These are phyloP conservation scores for Coluber constrictor DNA, from an alignment of 2,797 vertebrate species.

Conservation along the genomic window DNA sequence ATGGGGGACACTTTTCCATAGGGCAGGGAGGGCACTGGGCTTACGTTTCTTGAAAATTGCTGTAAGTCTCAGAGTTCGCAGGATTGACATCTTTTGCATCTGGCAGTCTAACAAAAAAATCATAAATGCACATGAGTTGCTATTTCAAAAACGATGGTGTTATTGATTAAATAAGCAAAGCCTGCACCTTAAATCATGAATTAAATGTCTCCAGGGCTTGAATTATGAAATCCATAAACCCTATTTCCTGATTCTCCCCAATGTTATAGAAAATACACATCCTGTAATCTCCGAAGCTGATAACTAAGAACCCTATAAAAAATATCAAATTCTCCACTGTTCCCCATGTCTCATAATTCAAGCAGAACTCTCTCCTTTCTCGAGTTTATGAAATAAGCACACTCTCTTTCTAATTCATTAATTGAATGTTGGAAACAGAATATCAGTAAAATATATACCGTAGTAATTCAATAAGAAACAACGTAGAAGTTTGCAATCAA, in stretches of 20 bases:
- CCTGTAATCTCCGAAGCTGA: background rate
- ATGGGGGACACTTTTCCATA: background rate
- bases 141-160: background rate
- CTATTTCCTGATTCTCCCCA: background rate
- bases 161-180: background rate
- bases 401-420: background rate
- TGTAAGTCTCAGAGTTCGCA: background rate
- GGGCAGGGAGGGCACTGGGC: background rate
- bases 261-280: background rate
- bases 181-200: background rate
- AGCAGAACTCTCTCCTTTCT: background rate
- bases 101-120: background rate
- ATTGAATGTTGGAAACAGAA: background rate
- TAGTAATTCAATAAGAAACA: background rate
- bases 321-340: background rate
- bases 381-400: background rate
- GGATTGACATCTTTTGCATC: background rate
- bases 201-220: background rate
- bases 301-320: background rate
- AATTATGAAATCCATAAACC: background rate
- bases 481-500: background rate
- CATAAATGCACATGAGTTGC: background rate
- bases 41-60: background rate
- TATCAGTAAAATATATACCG: background rate
- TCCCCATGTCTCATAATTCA: background rate